Conservation (phyloP, 2,113 vertebrate species). For the Thermophis baileyi region DNA sequence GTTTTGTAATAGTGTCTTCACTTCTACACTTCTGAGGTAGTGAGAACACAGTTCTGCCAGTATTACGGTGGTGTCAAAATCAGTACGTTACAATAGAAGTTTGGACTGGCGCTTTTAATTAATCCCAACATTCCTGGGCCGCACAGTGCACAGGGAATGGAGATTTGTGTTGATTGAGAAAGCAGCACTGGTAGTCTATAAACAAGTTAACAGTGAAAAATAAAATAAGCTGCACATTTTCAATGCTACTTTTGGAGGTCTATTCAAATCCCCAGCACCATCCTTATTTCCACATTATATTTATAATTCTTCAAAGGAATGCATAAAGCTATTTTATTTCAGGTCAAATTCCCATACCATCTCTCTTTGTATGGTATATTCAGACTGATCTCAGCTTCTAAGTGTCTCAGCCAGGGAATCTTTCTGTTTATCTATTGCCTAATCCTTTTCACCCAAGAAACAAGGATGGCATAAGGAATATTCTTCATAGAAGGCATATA, state of each 20-base stretch:
- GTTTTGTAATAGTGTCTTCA: neutral
- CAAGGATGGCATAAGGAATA: neutral
- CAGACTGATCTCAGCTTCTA: neutral
- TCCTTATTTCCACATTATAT: neutral
- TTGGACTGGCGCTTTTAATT: neutral
- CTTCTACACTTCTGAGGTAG: neutral
- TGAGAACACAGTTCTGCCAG: neutral
- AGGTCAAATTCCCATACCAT: neutral
- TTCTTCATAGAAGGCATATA: neutral
- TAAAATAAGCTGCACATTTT: neutral
- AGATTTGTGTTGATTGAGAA: neutral
- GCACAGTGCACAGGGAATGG: neutral
- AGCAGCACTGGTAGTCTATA: neutral
- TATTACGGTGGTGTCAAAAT: neutral
- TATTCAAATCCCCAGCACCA: neutral
- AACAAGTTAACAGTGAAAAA: neutral
- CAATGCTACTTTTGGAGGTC: neutral
- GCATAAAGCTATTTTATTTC: neutral
- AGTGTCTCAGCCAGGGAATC: neutral
- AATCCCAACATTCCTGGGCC: neutral
- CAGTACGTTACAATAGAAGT: neutral
- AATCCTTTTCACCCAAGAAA: neutral
- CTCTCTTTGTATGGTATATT: neutral
- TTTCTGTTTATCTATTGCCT: neutral
- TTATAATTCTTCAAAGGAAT: neutral